Conservation (phyloP, 2,797 vertebrate species). For the Parauchenoglanis ngamensis region DNA sequence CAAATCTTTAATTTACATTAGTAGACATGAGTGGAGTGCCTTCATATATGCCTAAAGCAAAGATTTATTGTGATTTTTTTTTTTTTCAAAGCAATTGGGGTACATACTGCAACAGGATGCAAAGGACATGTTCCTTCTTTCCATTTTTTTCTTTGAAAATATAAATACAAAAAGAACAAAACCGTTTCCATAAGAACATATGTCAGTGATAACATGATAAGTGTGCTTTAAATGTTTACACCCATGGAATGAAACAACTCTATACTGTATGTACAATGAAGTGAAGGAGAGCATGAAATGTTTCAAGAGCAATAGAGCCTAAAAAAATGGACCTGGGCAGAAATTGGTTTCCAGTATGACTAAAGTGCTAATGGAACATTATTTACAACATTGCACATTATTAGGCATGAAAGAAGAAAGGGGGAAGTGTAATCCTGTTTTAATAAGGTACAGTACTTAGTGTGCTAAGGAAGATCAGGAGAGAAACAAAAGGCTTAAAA, state of each 20-base stretch:
- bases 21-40: slow-evolving; percentile 57
- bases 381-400: slow-evolving; percentile 60
- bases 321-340: slow-evolving; percentile 10
- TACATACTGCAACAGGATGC: slow-evolving; percentile 61
- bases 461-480: slow-evolving; percentile 25
- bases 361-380: slow-evolving; percentile 55
- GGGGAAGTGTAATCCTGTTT: slow-evolving; percentile 62
- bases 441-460: slow-evolving; percentile 70
- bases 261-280: slow-evolving; percentile 78
- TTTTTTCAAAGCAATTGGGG: slow-evolving; percentile 60
- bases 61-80: slow-evolving; percentile 54
- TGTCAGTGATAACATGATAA: slow-evolving; percentile 75
- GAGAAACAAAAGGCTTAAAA: background rate
- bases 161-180: slow-evolving; percentile 49
- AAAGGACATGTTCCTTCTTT: slow-evolving; percentile 51
- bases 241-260: slow-evolving; percentile 75
- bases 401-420: slow-evolving; percentile 35
- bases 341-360: slow-evolving; percentile 43
- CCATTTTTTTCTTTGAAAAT: slow-evolving; percentile 35
- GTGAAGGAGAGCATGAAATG: slow-evolving; percentile 71
- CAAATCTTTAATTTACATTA: slow-evolving; percentile 61
- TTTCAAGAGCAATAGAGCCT: slow-evolving; percentile 26
- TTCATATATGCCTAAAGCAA: slow-evolving; percentile 61
- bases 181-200: slow-evolving; percentile 65
- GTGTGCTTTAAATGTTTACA: slow-evolving; percentile 83